Evolutionary conservation across 2,888 invertebrate species (phyloP).

Genomic region (Epirrita christyi): DNA sequence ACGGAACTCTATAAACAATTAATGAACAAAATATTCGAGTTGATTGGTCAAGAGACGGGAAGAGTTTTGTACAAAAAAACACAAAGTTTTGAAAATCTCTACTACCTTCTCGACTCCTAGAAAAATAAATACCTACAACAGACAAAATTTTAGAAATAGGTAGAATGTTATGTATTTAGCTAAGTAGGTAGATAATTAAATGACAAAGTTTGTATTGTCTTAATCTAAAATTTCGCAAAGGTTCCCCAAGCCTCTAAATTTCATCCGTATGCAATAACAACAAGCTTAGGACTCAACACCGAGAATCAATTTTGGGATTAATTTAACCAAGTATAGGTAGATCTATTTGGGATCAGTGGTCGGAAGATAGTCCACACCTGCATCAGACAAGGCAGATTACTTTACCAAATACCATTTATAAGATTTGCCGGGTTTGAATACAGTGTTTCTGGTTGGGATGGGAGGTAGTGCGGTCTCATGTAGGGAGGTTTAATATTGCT

Average conservation of each 20-base stretch:
- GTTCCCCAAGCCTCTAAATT: slow-evolving; percentile 9
- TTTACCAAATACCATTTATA: slow-evolving; percentile 18
- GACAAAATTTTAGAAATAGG: too few relatives aligned
- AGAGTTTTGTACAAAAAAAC: too few relatives aligned
- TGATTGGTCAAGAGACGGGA: too few relatives aligned
- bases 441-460: slow-evolving; percentile 1
- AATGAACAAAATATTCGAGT: too few relatives aligned
- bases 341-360: slow-evolving; percentile 22
- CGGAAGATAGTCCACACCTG: slow-evolving; percentile 24
- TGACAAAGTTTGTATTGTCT: slow-evolving; percentile 4
- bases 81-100: too few relatives aligned
- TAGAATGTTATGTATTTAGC: too few relatives aligned
- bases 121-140: too few relatives aligned
- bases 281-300: slow-evolving; percentile 19
- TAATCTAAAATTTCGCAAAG: slow-evolving; percentile 11
- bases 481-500: too few relatives aligned
- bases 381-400: slow-evolving; percentile 27
- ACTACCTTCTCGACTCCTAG: too few relatives aligned
- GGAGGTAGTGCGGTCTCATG: not conserved
- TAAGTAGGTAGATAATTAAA: too few relatives aligned
- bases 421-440: slow-evolving; percentile 1
- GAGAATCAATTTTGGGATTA: slow-evolving; percentile 33
- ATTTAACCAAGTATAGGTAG: slow-evolving; percentile 25
- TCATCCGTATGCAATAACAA: slow-evolving; percentile 25
- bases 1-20: too few relatives aligned